A percentile compares a stretch with the other conserved stretches of the same genome.
phyloP scores from a whole-genome alignment of 2,113 vertebrate genomes.

The Gopherus flavomarginatus region DNA sequence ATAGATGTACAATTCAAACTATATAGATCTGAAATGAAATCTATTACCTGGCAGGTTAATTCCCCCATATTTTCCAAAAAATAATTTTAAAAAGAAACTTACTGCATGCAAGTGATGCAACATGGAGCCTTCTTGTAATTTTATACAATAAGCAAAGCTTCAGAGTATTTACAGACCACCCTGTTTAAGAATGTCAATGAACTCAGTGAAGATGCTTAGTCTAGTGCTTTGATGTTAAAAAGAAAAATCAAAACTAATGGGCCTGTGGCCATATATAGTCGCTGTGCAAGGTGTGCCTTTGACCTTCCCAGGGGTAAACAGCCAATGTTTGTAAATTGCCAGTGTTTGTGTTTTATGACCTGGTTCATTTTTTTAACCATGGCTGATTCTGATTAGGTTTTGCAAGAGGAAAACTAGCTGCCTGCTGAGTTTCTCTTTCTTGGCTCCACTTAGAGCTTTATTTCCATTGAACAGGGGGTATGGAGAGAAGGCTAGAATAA shows the following conservation, averaged over 20 bases:
- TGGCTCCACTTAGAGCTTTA: background rate
- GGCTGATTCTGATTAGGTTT: background rate
- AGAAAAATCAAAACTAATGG: constrained; percentile 52
- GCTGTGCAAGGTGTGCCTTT: constrained; percentile 65
- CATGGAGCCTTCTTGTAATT: constrained; percentile 67
- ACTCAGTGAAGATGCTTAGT: constrained; percentile 72
- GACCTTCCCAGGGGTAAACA: constrained; percentile 53
- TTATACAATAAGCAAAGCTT: constrained; percentile 74
- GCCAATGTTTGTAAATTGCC: background rate
- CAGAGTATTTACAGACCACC: constrained; percentile 78
- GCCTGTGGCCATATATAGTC: constrained; percentile 72
- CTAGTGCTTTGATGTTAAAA: constrained; percentile 72
- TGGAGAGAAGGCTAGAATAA: background rate
- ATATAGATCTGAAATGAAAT: background rate
- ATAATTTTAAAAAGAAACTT: constrained; percentile 40
- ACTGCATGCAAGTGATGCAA: constrained; percentile 51
- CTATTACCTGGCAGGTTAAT: background rate
- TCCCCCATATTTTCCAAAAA: constrained; percentile 31
- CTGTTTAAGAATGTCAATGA: constrained; percentile 71
- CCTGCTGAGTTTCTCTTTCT: background rate
- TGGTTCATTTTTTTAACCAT: background rate
- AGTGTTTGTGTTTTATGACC: background rate
- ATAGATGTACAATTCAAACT: background rate
- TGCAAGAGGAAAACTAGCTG: background rate
- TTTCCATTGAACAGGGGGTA: background rate